Conservation (phyloP, 2,113 vertebrate genomes). For the Naja naja region DNA sequence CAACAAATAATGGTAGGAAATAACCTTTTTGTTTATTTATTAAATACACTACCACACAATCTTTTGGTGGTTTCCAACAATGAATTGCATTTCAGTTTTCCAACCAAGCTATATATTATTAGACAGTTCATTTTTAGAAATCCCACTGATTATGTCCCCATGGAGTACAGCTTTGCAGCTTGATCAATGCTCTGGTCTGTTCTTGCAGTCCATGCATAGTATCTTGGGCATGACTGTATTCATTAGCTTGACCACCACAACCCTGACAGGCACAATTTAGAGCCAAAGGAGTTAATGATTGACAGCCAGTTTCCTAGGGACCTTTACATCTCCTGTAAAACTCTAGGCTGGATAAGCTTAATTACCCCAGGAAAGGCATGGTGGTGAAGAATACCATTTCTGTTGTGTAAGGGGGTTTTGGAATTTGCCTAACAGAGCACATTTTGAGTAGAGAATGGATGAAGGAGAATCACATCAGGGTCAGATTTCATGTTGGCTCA, state of each 20-base stretch:
- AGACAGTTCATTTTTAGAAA: not conserved
- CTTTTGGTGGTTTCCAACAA: not conserved
- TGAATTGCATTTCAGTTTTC: not conserved
- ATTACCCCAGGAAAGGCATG: not conserved
- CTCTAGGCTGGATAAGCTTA: slow-evolving; percentile 11
- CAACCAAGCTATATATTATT: not conserved
- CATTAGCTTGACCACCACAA: not conserved
- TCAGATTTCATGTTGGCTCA: not conserved
- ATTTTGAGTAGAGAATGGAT: not conserved
- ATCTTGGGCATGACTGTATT: not conserved
- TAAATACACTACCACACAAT: not conserved
- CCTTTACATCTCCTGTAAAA: not conserved
- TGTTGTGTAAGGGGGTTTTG: not conserved
- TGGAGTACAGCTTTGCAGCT: not conserved
- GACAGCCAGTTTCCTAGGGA: not conserved
- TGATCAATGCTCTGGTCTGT: not conserved
- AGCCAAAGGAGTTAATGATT: not conserved
- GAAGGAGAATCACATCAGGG: not conserved
- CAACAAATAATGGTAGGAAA: not conserved
- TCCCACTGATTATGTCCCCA: not conserved
- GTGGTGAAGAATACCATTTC: not conserved
- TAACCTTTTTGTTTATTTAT: not conserved
- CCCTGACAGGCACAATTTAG: not conserved
- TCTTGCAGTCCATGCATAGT: not conserved
- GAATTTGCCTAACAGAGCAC: not conserved